Conservation (phyloP, 2,113 vertebrate species). For the Oriolus oriolus region DNA sequence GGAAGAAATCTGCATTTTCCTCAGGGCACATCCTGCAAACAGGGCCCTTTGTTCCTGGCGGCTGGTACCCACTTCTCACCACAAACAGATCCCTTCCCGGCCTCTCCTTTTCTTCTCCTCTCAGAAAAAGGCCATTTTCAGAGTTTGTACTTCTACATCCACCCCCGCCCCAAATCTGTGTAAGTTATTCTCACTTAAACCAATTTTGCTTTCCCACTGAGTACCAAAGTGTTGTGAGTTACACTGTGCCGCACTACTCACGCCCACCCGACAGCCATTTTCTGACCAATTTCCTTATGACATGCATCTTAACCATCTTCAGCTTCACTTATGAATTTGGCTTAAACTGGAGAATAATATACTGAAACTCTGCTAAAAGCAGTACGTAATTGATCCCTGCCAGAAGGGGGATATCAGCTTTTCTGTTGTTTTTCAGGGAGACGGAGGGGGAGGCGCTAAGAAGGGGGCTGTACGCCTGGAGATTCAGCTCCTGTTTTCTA, state of each 20-base stretch:
- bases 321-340: background rate
- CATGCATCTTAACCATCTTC: background rate
- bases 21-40: background rate
- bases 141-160: conserved; percentile 7
- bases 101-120: background rate
- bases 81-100: background rate
- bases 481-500: background rate
- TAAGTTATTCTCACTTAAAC: conserved; percentile 24
- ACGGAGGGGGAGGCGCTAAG: background rate
- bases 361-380: background rate
- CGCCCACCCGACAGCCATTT: conserved; percentile 9
- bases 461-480: background rate
- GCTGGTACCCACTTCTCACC: background rate
- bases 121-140: background rate
- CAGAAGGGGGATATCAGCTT: background rate
- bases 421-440: background rate
- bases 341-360: background rate
- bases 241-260: background rate
- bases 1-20: background rate
- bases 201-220: conserved; percentile 11
- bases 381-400: background rate
- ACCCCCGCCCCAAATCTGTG: background rate
- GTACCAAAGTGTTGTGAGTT: background rate
- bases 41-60: background rate
- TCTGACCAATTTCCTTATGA: conserved; percentile 48